A percentile compares a stretch with the other conserved stretches of the same genome.
phyloP scores from a whole-genome alignment of 2,113 vertebrate genomes.

The Nycticebus coucang region DNA sequence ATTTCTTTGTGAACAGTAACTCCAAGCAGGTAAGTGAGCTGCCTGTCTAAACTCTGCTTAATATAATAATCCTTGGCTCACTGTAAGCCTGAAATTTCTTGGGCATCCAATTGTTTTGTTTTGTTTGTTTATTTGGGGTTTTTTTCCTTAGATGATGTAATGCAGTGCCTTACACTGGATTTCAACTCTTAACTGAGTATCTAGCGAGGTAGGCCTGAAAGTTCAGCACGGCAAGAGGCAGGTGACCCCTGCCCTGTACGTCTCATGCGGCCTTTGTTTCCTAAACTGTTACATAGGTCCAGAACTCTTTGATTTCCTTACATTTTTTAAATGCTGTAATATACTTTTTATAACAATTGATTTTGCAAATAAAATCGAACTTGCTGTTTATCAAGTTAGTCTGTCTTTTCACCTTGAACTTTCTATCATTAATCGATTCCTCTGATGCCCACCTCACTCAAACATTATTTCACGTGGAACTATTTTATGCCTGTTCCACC shows the following conservation, averaged over 20 bases:
- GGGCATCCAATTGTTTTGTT: neutral
- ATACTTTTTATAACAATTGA: neutral
- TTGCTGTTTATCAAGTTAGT: conserved; percentile 35
- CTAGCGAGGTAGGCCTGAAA: conserved; percentile 16
- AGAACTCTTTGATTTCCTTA: conserved; percentile 35
- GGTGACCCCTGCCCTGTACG: neutral
- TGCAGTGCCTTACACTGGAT: neutral
- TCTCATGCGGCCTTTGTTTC: conserved; percentile 39
- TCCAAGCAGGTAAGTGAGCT: conserved; percentile 97
- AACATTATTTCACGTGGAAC: neutral
- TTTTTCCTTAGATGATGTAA: neutral
- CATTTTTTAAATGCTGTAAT: conserved; percentile 35
- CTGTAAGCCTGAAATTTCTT: conserved; percentile 11
- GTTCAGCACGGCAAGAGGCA: neutral
- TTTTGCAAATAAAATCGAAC: conserved; percentile 46
- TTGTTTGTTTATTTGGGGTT: neutral
- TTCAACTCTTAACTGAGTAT: neutral
- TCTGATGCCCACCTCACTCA: neutral
- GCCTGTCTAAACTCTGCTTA: conserved; percentile 58
- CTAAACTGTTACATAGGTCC: neutral
- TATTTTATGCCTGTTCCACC: neutral
- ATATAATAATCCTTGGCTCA: neutral
- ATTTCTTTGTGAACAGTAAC: conserved; percentile 99
- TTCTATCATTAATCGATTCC: neutral
- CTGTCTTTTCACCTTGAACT: conserved; percentile 6